These are phyloP conservation scores for Girardinichthys multiradiatus DNA, from an alignment of 2,113 vertebrate species.

Conservation along the genomic window DNA sequence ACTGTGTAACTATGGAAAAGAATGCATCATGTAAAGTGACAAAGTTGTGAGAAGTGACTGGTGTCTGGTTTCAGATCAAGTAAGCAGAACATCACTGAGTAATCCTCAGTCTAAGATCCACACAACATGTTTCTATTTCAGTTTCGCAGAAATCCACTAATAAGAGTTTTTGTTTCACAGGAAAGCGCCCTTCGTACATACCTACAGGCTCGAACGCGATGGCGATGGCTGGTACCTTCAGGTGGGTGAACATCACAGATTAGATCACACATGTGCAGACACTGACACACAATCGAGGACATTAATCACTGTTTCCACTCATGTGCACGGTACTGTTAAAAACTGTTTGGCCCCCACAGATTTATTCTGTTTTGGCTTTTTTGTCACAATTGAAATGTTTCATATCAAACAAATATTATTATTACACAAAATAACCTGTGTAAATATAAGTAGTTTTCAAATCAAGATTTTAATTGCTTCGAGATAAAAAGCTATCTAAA, in stretches of 20 bases:
- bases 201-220: constrained; percentile 58
- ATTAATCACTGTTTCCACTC: neutral
- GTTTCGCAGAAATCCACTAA: neutral
- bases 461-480: too few species aligned
- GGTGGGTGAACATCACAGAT: constrained; percentile 31
- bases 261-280: neutral
- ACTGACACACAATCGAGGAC: neutral
- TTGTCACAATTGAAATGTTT: neutral
- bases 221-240: constrained; percentile 55
- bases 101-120: neutral
- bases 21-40: neutral
- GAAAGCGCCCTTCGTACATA: constrained; percentile 69
- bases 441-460: too few species aligned
- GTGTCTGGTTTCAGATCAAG: neutral
- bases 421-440: too few species aligned
- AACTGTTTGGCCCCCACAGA: neutral
- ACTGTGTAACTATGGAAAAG: neutral
- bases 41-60: neutral
- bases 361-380: neutral
- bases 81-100: neutral
- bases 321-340: neutral
- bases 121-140: neutral
- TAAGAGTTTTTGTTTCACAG: constrained; percentile 39
- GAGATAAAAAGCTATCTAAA: too few species aligned
- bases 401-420: too few species aligned